These are phyloP conservation scores for Pogona vitticeps DNA, from an alignment of 2,113 vertebrate species.

Conservation along the genomic window DNA sequence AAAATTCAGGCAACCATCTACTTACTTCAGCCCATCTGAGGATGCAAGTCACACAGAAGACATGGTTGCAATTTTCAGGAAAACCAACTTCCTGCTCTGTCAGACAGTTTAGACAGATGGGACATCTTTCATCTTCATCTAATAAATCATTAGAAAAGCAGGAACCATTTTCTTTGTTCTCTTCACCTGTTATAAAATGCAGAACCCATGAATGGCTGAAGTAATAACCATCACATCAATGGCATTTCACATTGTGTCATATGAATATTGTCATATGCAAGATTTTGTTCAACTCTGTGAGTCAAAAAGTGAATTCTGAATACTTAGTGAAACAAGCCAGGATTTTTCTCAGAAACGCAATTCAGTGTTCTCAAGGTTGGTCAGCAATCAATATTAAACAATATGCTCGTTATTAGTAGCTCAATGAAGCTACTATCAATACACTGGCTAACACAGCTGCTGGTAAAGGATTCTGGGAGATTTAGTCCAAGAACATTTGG, in stretches of 20 bases:
- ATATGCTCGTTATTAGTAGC: not conserved
- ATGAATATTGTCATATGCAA: too few species aligned
- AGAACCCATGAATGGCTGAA: not conserved
- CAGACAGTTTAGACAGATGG: slow-evolving; percentile 90
- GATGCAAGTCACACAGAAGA: slow-evolving; percentile 93
- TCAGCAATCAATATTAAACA: not conserved
- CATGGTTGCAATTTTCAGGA: slow-evolving; percentile 91
- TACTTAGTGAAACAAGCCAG: not conserved
- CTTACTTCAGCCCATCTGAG: slow-evolving; percentile 96
- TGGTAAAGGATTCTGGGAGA: too few species aligned
- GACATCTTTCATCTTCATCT: slow-evolving; percentile 82
- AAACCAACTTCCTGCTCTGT: slow-evolving; percentile 84
- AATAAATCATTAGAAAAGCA: slow-evolving; percentile 59
- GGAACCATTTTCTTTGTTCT: slow-evolving; percentile 71
- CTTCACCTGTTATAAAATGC: slow-evolving; percentile 76
- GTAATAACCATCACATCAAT: not conserved
- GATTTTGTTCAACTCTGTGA: not conserved
- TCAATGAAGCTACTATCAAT: not conserved
- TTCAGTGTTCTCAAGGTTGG: not conserved
- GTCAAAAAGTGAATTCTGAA: not conserved
- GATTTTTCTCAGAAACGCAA: not conserved
- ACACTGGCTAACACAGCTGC: too few species aligned
- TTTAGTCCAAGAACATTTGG: too few species aligned
- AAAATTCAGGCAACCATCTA: not conserved
- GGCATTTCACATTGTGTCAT: not conserved